phyloP scores from a whole-genome alignment of 2,797 vertebrate genomes.

The Anolis apletophallus region DNA sequence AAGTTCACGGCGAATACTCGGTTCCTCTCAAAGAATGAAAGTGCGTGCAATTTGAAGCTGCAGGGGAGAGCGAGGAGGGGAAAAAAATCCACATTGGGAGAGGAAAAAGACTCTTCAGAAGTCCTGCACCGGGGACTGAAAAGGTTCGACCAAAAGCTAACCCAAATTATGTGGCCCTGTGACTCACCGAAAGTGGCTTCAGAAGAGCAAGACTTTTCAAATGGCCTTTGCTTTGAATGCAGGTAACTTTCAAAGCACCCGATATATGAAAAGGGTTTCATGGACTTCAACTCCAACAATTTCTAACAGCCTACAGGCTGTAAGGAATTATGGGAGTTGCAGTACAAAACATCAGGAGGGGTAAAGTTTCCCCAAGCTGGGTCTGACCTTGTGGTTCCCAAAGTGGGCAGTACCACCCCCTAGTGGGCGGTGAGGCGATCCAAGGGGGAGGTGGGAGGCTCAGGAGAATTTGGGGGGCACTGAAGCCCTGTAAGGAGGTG shows the following conservation, averaged over 20 bases:
- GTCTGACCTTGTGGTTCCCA: no score
- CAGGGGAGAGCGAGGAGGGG: not conserved
- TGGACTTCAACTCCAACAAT: no score
- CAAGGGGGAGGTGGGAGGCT: no score
- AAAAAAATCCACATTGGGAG: not conserved
- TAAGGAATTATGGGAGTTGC: no score
- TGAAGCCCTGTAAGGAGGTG: no score
- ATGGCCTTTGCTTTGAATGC: conserved; percentile 42
- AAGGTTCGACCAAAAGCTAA: conserved; percentile 45
- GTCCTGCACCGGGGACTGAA: conserved; percentile 32
- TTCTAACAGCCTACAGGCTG: no score
- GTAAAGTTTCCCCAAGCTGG: no score
- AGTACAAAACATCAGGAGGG: no score
- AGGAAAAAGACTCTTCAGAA: conserved; percentile 33
- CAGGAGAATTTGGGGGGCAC: no score
- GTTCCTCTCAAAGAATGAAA: conserved; percentile 39
- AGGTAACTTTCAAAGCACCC: conserved; percentile 52
- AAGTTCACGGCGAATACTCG: conserved; percentile 31
- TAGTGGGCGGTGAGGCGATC: no score
- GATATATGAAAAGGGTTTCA: conserved; percentile 51
- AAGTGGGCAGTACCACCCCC: no score
- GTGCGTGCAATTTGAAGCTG: conserved; percentile 15
- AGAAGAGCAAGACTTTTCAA: conserved; percentile 35
- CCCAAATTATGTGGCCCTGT: conserved; percentile 20
- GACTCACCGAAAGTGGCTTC: conserved; percentile 37